These are phyloP conservation scores for Mythimna ferrago DNA, from an alignment of 2,888 invertebrate species.

Conservation along the genomic window DNA sequence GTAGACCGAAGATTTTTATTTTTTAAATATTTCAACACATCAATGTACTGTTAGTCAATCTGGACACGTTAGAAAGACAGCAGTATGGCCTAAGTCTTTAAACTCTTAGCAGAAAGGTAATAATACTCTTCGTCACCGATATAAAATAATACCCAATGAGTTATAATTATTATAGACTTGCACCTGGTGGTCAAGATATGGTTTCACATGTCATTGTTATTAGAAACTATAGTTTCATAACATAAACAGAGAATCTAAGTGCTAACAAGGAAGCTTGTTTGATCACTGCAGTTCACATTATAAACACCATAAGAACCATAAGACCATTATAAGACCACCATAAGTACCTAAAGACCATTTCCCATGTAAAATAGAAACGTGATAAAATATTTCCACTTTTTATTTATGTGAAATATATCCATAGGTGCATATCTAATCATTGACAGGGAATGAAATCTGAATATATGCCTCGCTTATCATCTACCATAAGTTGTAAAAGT, in stretches of 20 bases:
- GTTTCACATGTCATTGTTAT: constrained; percentile 43
- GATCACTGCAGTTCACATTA: neutral
- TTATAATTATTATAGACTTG: neutral
- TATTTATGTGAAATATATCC: constrained; percentile 20
- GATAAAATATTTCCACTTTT: constrained; percentile 4
- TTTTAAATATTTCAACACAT: too few species aligned
- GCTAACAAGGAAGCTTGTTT: constrained; percentile 18
- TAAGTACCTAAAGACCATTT: neutral
- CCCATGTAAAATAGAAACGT: constrained; percentile 16
- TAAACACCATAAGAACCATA: neutral
- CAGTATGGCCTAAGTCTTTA: too few species aligned
- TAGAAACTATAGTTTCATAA: constrained; percentile 22
- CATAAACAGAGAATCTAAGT: constrained; percentile 18
- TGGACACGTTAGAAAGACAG: too few species aligned
- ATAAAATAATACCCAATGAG: neutral
- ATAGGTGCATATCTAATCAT: constrained; percentile 45
- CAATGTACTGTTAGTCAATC: too few species aligned
- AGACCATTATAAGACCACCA: neutral
- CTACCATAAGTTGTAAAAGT: constrained; percentile 38
- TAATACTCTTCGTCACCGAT: too few species aligned
- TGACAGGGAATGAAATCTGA: constrained; percentile 48
- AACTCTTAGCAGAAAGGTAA: too few species aligned
- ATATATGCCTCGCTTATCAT: constrained; percentile 50
- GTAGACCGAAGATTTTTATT: too few species aligned
- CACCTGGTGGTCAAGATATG: constrained; percentile 34